These are phyloP conservation scores for Diploscapter pachys DNA, from an alignment of 1,140 invertebrate genomes.

Conservation along the genomic window DNA sequence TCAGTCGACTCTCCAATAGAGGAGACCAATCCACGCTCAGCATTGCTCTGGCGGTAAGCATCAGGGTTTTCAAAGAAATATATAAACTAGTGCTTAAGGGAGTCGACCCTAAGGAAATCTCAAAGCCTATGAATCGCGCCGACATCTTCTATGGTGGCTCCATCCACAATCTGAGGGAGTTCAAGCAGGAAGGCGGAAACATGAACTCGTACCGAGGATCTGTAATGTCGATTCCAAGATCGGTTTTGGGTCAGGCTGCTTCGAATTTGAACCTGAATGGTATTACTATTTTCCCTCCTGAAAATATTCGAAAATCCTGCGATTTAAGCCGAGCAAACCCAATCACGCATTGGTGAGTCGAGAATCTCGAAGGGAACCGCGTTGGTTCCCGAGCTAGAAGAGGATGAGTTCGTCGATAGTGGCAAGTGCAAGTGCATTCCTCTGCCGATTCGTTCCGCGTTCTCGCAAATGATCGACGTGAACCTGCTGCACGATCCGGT, in stretches of 20 bases:
- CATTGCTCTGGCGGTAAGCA: constrained; percentile 48
- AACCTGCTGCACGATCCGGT: constrained; percentile 82
- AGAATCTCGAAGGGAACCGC: constrained; percentile 28
- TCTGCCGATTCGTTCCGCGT: constrained; percentile 48
- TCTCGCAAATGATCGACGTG: constrained; percentile 82
- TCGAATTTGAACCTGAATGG: constrained; percentile 23
- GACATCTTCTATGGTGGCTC: constrained; percentile 58
- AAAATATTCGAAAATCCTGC: no score
- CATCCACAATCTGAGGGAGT: constrained; percentile 55
- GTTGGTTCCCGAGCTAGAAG: constrained; percentile 21
- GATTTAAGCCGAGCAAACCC: neutral
- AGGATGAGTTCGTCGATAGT: constrained; percentile 32
- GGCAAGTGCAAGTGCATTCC: constrained; percentile 50
- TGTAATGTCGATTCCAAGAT: constrained; percentile 55
- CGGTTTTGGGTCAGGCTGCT: constrained; percentile 46
- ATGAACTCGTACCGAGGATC: constrained; percentile 40
- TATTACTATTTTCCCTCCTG: no score
- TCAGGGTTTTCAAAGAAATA: constrained; percentile 5
- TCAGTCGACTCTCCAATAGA: constrained; percentile 49
- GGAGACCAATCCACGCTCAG: constrained; percentile 45
- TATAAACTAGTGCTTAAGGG: constrained; percentile 39
- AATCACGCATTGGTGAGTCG: constrained; percentile 24
- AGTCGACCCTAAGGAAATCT: constrained; percentile 56
- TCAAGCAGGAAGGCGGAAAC: constrained; percentile 49
- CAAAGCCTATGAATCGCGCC: constrained; percentile 45